These are phyloP conservation scores for Megaustenia siamemsis DNA, from an alignment of 2,888 invertebrate species.

Conservation along the genomic window DNA sequence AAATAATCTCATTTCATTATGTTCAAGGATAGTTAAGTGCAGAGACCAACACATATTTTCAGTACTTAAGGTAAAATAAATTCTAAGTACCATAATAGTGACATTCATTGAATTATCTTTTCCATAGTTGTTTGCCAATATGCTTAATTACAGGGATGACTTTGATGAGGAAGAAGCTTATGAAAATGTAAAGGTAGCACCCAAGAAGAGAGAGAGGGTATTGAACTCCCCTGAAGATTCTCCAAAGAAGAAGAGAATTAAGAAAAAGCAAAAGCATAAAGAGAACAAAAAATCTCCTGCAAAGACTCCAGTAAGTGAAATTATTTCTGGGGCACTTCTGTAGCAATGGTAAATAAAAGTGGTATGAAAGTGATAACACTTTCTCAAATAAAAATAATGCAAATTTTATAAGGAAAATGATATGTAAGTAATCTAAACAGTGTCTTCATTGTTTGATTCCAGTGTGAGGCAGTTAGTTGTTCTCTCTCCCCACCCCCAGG, in stretches of 20 bases:
- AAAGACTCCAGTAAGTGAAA: slow-evolving; percentile 62
- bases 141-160: slow-evolving; percentile 47
- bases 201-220: slow-evolving; percentile 53
- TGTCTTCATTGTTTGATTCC: no score
- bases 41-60: no score
- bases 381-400: no score
- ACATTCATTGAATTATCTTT: neutral
- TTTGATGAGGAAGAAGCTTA: slow-evolving; percentile 60
- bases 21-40: no score
- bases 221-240: slow-evolving; percentile 59
- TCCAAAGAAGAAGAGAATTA: slow-evolving; percentile 63
- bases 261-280: slow-evolving; percentile 61
- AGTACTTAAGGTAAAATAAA: neutral
- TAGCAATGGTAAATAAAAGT: no score
- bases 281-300: slow-evolving; percentile 63
- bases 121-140: neutral
- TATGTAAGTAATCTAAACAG: no score
- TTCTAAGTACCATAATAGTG: neutral
- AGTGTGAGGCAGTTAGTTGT: no score
- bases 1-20: no score
- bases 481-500: no score
- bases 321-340: neutral
- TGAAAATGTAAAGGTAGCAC: slow-evolving; percentile 55
- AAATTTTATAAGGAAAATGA: no score
- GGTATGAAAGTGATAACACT: no score